phyloP scores from a whole-genome alignment of 2,113 vertebrate species.

The Sceloporus tristichus region DNA sequence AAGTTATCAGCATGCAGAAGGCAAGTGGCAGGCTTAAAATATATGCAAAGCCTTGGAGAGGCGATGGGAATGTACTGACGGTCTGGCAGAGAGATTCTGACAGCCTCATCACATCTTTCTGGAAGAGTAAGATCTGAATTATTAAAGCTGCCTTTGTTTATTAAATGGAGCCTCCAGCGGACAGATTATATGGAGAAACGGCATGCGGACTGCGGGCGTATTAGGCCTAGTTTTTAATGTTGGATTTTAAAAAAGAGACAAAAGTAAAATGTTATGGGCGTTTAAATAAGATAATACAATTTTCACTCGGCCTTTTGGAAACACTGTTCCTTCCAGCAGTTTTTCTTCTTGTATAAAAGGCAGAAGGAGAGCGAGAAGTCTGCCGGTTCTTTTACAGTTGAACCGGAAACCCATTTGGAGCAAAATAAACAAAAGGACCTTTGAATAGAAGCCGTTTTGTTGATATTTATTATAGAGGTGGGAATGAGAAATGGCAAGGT shows the following conservation, averaged over 20 bases:
- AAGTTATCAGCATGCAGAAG: conserved; percentile 65
- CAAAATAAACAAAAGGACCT: conserved; percentile 21
- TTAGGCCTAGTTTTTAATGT: conserved; percentile 12
- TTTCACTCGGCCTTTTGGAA: neutral
- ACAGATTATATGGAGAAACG: conserved; percentile 69
- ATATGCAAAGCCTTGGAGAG: conserved; percentile 77
- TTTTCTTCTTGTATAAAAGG: conserved; percentile 31
- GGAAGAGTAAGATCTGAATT: conserved; percentile 71
- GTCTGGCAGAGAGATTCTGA: conserved; percentile 78
- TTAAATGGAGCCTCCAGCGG: conserved; percentile 76
- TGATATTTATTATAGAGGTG: conserved; percentile 31
- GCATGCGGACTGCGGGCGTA: neutral
- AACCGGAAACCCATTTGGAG: conserved; percentile 45
- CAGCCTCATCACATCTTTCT: conserved; percentile 76
- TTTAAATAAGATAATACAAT: conserved; percentile 12
- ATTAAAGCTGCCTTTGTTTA: conserved; percentile 83
- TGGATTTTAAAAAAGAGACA: neutral
- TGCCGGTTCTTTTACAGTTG: conserved; percentile 30
- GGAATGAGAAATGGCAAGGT: conserved; percentile 46
- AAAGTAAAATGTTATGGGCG: neutral
- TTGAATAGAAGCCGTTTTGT: conserved; percentile 52
- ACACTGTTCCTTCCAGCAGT: neutral
- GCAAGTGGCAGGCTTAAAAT: conserved; percentile 64
- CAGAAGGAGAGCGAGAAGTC: neutral
- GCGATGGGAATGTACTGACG: conserved; percentile 69